Conservation (phyloP, 2,888 invertebrate species). For the Mesopsocus fuscifrons region DNA sequence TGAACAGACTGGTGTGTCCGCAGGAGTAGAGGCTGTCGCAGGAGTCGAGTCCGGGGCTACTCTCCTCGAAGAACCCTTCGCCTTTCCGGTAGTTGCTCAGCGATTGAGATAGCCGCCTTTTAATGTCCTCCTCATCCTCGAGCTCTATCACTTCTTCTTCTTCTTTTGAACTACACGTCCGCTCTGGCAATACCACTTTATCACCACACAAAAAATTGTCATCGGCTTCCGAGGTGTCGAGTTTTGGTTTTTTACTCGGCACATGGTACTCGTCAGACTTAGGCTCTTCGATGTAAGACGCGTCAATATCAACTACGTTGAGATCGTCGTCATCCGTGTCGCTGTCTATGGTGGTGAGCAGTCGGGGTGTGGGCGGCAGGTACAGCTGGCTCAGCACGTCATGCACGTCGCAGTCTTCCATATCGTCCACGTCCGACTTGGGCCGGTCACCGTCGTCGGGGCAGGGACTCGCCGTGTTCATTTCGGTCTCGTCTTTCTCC, state of each 20-base stretch:
- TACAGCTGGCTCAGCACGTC: conserved; percentile 53
- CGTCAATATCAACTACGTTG: conserved; percentile 24
- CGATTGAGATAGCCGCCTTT: conserved; percentile 2
- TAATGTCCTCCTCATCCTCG: conserved; percentile 9
- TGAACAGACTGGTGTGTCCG: conserved; percentile 44
- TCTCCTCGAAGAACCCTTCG: conserved; percentile 5
- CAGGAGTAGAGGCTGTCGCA: conserved; percentile 30
- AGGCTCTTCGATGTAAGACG: conserved; percentile 22
- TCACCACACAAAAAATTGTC: conserved; percentile 7
- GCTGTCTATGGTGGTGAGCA: conserved; percentile 46
- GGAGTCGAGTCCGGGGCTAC: conserved; percentile 10
- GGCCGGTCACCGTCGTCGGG: conserved; percentile 22
- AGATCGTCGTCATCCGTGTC: conserved; percentile 31
- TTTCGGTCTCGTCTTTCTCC: neutral
- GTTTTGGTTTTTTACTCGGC: neutral
- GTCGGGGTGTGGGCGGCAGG: conserved; percentile 45
- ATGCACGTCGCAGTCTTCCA: conserved; percentile 45
- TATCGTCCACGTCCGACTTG: conserved; percentile 34
- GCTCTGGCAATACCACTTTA: neutral
- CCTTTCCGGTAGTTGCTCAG: conserved; percentile 1
- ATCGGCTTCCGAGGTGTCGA: neutral
- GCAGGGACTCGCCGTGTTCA: conserved; percentile 12
- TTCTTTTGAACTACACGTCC: conserved; percentile 3
- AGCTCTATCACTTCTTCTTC: conserved; percentile 7
- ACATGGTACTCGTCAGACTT: conserved; percentile 14